Evolutionary conservation across 2,888 invertebrate species (phyloP), one percentile per base, ranked within the genome.

Genomic region (Campopleginae sp.): DNA sequence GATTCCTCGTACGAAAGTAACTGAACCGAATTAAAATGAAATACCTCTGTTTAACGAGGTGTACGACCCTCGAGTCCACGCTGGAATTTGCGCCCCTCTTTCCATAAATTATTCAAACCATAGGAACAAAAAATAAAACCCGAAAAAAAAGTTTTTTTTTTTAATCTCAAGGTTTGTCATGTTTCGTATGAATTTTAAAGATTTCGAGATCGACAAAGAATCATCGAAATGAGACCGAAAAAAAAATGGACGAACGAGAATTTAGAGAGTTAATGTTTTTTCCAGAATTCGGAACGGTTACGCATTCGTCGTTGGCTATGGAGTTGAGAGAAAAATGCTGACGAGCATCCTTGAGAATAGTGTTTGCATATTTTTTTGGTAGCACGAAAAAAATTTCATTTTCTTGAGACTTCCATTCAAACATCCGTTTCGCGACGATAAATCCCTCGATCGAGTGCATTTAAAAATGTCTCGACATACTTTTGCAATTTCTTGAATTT

Each of bases 11-110:
- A 14, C 75, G 54, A 71, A 38, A 38, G 61, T 54, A 44, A 42
- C 42, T 61, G 61, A 42, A 63, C 63, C 70, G 75, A 80, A 84
- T 83, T 75, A 44, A 48, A 83, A 83, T 71, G 17, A 80, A 80
- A 79, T 51, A 27, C 58, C 72, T 61, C 78, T 48, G 31, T 79
- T 19, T 7, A 66, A 54, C 54, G 66, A 61, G 75, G 63, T 63
- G 46, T 76, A 38, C 27, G 75, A 76, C 48, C 48, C 63, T 44
- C 46, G 7, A 19, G 63, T 63, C 33, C 42, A n/a, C 19, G 27
- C n/a, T 31, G 44, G n/a, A 46, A n/a, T 38, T 66, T 48, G 19
- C 10, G 19, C 7, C 38, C 23, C 27, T 23, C 2, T 51, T 17
- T 46, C 46, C 19, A 75, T 61, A 44, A 74, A 74, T 61, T 58